Evolutionary conservation across 1,140 invertebrate genomes (phyloP).

Genomic region (Himalopsyche phryganea): DNA sequence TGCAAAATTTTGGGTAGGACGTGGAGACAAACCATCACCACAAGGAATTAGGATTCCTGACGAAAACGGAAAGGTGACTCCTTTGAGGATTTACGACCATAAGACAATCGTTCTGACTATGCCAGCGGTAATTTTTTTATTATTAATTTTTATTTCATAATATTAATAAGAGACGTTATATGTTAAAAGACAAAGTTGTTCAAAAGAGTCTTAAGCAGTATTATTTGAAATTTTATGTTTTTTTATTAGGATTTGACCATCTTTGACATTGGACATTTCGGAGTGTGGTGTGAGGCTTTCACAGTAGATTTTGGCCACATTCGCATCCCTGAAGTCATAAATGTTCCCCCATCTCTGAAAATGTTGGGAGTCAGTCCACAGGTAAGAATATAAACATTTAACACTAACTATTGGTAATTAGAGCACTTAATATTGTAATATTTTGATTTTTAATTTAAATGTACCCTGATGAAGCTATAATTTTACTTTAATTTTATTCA

Average conservation of each 20-base stretch:
- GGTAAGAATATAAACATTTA: constrained; percentile 56
- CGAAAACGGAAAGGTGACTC: constrained; percentile 81
- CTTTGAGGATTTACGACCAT: constrained; percentile 72
- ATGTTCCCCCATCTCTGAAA: constrained; percentile 85
- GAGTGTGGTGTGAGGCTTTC: constrained; percentile 85
- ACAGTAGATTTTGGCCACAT: constrained; percentile 88
- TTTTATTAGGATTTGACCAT: constrained; percentile 62
- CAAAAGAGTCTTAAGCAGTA: no score
- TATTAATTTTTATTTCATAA: no score
- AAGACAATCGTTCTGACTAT: constrained; percentile 85
- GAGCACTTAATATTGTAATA: no score
- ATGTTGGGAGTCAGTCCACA: constrained; percentile 91
- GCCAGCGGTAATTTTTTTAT: constrained; percentile 65
- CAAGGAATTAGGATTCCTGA: constrained; percentile 80
- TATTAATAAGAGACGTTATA: no score
- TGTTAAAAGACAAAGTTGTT: no score
- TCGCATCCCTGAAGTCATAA: constrained; percentile 65
- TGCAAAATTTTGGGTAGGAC: constrained; percentile 87
- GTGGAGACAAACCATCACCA: constrained; percentile 70
- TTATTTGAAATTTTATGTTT: no score
- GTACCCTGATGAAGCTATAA: no score
- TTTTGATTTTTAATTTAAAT: no score
- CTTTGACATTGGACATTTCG: constrained; percentile 82
- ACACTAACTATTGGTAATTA: no score
- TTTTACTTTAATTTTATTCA: no score